Evolutionary conservation across 2,888 invertebrate genomes (phyloP), one percentile per base, ranked within the genome.

Genomic region (Tuta absoluta): DNA sequence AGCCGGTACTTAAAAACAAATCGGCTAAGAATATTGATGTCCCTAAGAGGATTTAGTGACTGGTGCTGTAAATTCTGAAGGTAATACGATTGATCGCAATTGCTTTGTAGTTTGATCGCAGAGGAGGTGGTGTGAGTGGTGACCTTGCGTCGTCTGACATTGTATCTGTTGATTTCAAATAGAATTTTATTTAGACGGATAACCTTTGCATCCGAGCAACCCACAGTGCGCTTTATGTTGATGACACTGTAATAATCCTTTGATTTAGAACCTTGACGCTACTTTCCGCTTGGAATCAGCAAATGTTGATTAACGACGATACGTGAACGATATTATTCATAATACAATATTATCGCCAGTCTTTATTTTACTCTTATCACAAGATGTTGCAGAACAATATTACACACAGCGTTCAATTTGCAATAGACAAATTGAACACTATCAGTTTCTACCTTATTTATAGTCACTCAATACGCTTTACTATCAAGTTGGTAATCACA

Each of bases 141-240:
- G 84, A 85, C 89, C 88, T 89, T 88, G 87, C 72, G 67, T 67
- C 67, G 77, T 79, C 80, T 88, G 86, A 87, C 89, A 90, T 89
- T 89, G 90, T 80, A 75, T 73, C 69, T 75, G 74, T 72, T 75
- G 83, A 86, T 86, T 87, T 87, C 82, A 75, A 82, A 84, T 83
- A 72, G 70, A 72, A 76, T 78, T 83, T 82, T 78, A 72, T 77
- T 80, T 69, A 67, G 66, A 69, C 66, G 66, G 59, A 63, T 66
- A 75, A 82, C 75, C 77, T 82, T 71, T 77, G 75, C 78, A 77
- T 77, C 78, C 72, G 80, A 77, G 58, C 65, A 58, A 53, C 45
- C 58, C 51, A 53, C 28, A 63, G 53, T 59, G 24, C 24, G 4
- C 64, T 59, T 53, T 24, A 12, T 21, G 56, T 48, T 58, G 61